These are phyloP conservation scores for Erannis defoliaria DNA, from an alignment of 2,888 invertebrate species.

Conservation along the genomic window DNA sequence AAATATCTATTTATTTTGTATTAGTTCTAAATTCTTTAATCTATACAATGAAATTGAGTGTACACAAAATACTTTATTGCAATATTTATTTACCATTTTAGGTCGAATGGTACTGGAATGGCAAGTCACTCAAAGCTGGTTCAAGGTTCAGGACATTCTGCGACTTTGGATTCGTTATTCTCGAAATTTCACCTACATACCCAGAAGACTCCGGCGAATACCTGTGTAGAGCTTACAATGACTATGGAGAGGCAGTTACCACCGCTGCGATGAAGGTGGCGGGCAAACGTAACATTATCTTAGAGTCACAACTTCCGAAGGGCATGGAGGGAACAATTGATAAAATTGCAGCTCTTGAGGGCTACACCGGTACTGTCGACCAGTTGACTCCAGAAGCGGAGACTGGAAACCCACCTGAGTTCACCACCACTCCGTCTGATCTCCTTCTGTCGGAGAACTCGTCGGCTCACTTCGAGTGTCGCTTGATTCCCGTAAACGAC, in stretches of 20 bases:
- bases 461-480: constrained; percentile 97
- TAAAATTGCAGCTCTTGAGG: constrained; percentile 96
- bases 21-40: too few relatives aligned
- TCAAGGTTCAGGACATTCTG: constrained; percentile 98
- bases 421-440: constrained; percentile 95
- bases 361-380: constrained; percentile 90
- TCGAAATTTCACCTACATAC: constrained; percentile 98
- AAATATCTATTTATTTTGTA: background rate
- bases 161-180: constrained; percentile 98
- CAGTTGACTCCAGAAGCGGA: constrained; percentile 92
- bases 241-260: constrained; percentile 96
- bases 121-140: constrained; percentile 94
- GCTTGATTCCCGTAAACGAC: constrained; percentile 95
- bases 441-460: constrained; percentile 94
- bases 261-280: constrained; percentile 95
- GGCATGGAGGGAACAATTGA: constrained; percentile 98
- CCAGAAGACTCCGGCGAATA: constrained; percentile 98
- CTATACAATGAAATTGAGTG: background rate
- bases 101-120: constrained; percentile 98
- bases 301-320: constrained; percentile 96
- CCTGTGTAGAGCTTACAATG: constrained; percentile 94
- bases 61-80: background rate
- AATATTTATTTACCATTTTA: constrained; percentile 55
- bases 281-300: constrained; percentile 96
- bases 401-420: constrained; percentile 95